Base-by-base conservation (phyloP, 1,140 invertebrate genomes). In the Leptopilina clavipes region DNA sequence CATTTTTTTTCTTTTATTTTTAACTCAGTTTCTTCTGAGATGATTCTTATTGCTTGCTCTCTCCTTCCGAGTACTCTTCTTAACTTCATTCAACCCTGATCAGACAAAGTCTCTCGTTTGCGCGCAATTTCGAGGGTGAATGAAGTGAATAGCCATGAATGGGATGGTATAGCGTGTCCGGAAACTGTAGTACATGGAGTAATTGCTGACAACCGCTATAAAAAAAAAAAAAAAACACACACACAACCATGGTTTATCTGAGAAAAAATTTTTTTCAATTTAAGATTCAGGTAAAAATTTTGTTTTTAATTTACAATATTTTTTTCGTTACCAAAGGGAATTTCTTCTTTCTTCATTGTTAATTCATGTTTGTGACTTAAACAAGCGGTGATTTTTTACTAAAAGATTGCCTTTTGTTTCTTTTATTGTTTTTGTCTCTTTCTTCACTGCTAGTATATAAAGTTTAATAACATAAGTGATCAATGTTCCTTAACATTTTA, bases 141-240 rank as follows among this genome's bases (percentile, higher is more conserved):
- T 65, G 59, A 65, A 65, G 59, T n/a, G 22, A 22, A 65, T 37
- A 65, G 25, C 59, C 59, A 65, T 65, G 59, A 65, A 65, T 65
- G 59, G 59, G 59, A 65, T 59, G 56, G 22, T 25, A 19, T 65
- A 65, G 59, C 59, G 59, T 65, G 59, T 65, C 59, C 59, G 59
- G 59, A 65, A 65, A 65, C 59, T 25, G 59, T 65, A 65, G 22
- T 65, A 65, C 59, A 37, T 37, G 59, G 59, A 65, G 59, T 37
- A 65, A 65, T 65, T 65, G 59, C 59, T 65, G 12, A 65, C 59
- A 65, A 65, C 59, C 25, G 19, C 59, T 65, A 37, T 31, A 7
- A 31, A 31, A 31, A 31, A 31, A 31, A 31, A 31, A 31, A 5
- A 40, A 40, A 40, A 3, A 40, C 9, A 9, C 7, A 40, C 5